Percentiles rank a stretch among this genome's conserved stretches.
These are phyloP conservation scores for Sphinx pinastri DNA, from an alignment of 2,888 invertebrate species.

Conservation along the genomic window DNA sequence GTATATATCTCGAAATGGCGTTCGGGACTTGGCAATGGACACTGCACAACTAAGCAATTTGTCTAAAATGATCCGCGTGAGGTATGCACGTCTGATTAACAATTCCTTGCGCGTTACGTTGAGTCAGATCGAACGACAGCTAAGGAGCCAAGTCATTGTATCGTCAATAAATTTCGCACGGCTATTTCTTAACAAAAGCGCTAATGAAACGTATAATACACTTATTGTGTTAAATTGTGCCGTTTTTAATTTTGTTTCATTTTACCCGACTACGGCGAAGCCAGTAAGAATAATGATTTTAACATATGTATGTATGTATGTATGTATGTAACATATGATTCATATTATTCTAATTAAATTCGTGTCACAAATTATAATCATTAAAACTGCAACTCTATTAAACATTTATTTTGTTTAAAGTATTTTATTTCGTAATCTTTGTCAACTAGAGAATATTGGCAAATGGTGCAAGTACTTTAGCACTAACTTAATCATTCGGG, in stretches of 20 bases:
- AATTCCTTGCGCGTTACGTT: constrained; percentile 9
- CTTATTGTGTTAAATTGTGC: too few species aligned
- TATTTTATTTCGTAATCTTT: neutral
- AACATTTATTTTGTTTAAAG: neutral
- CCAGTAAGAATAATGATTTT: too few species aligned
- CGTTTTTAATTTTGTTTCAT: too few species aligned
- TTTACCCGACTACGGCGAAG: too few species aligned
- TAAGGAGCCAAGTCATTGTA: constrained; percentile 2
- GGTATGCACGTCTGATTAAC: neutral
- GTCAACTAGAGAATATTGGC: neutral
- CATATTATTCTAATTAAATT: neutral
- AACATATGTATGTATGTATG: too few species aligned
- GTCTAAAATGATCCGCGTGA: neutral
- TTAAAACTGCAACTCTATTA: neutral
- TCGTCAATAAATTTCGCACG: neutral
- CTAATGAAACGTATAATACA: neutral
- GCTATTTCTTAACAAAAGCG: neutral
- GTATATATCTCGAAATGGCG: constrained; percentile 11
- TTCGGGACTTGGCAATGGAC: constrained; percentile 8
- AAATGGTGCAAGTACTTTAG: neutral
- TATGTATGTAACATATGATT: too few species aligned
- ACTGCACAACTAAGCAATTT: neutral
- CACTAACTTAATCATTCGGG: neutral
- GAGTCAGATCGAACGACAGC: neutral
- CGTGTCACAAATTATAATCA: neutral